Evolutionary conservation across 1,140 invertebrate species (phyloP).

Genomic region (Eueides isabella): DNA sequence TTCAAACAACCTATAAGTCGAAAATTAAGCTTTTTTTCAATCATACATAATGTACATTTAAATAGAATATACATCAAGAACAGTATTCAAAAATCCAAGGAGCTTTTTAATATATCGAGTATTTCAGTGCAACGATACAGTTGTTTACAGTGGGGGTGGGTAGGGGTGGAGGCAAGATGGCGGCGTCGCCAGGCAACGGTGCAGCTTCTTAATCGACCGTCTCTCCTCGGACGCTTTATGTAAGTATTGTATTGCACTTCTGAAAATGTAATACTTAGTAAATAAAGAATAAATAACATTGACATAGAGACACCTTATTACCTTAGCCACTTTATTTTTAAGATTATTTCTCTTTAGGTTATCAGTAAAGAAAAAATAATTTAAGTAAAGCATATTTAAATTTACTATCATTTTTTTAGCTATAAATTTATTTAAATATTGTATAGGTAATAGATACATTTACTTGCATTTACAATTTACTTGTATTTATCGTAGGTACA

Average conservation of each 20-base stretch:
- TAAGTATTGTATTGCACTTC: constrained; percentile 75
- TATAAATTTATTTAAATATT: too few species aligned
- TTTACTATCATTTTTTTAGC: too few species aligned
- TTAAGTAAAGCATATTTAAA: too few species aligned
- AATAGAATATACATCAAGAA: constrained; percentile 22
- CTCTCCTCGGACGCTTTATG: constrained; percentile 66
- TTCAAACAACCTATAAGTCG: too few species aligned
- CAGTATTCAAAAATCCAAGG: constrained; percentile 33
- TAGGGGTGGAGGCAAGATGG: constrained; percentile 67
- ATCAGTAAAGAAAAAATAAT: too few species aligned
- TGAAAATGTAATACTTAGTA: constrained; percentile 43
- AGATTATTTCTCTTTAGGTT: not conserved
- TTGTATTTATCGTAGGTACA: too few species aligned
- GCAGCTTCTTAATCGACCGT: constrained; percentile 81
- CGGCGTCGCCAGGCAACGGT: constrained; percentile 75
- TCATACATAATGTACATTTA: not conserved
- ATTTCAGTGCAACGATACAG: constrained; percentile 80
- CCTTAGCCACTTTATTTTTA: too few species aligned
- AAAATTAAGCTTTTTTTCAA: not conserved
- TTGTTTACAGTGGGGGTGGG: constrained; percentile 72
- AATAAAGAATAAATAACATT: constrained; percentile 23
- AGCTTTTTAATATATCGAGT: constrained; percentile 70
- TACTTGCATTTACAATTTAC: too few species aligned
- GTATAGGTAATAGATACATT: too few species aligned
- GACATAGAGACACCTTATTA: not conserved